A percentile compares a stretch with the other conserved stretches of the same genome.
These are phyloP conservation scores for Lissonota sp. DNA, from an alignment of 2,888 invertebrate genomes.

Conservation along the genomic window DNA sequence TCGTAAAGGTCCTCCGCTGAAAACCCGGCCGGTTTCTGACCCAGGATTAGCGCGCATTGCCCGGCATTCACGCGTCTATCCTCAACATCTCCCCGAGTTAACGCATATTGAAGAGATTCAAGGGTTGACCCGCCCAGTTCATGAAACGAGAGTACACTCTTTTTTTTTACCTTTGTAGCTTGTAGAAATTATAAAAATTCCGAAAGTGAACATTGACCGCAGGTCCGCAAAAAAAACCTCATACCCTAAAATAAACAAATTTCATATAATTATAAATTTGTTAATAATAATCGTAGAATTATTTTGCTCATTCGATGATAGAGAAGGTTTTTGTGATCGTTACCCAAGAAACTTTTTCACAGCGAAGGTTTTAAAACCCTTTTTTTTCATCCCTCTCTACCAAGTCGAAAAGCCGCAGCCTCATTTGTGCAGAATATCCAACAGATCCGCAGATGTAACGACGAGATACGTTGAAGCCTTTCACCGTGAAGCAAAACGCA, in stretches of 20 bases:
- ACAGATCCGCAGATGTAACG: background rate
- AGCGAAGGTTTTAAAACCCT: too few relatives aligned
- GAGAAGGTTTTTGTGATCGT: background rate
- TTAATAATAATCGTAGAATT: background rate
- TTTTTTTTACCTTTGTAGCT: background rate
- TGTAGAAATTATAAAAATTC: too few relatives aligned
- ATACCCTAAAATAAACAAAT: too few relatives aligned
- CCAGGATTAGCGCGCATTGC: conserved; percentile 61
- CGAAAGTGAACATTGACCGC: too few relatives aligned
- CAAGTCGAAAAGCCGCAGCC: background rate
- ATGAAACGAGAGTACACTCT: conserved; percentile 27
- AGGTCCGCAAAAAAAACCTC: too few relatives aligned
- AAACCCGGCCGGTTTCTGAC: conserved; percentile 64
- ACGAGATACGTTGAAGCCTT: conserved; percentile 6
- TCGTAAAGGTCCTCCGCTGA: conserved; percentile 75
- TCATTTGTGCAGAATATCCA: background rate
- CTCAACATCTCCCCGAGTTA: conserved; percentile 15
- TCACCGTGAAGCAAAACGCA: conserved; percentile 34
- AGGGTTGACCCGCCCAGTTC: conserved; percentile 31
- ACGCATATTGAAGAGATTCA: conserved; percentile 19
- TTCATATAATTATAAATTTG: too few relatives aligned
- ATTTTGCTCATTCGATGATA: background rate
- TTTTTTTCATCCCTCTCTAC: background rate
- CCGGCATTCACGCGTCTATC: conserved; percentile 28
- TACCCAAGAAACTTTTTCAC: too few relatives aligned